A percentile compares a stretch with the other conserved stretches of the same genome.
These are phyloP conservation scores for Zeugodacus cucurbitae DNA, from an alignment of 1,140 invertebrate species.

Conservation along the genomic window DNA sequence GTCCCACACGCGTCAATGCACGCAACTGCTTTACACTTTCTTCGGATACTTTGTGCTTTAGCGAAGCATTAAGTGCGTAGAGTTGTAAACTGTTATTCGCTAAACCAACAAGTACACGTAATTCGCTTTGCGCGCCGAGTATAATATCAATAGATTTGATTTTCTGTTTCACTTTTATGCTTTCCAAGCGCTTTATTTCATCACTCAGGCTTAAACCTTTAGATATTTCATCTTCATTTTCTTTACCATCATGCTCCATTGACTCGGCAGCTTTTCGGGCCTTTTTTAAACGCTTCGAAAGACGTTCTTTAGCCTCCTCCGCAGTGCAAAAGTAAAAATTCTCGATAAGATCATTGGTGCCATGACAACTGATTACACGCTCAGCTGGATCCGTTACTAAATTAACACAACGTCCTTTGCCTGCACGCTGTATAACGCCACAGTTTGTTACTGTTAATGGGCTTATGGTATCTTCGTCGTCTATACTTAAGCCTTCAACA, in stretches of 20 bases:
- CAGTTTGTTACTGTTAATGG: slow-evolving; percentile 79
- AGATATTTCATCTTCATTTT: slow-evolving; percentile 48
- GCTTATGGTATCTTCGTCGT: slow-evolving; percentile 67
- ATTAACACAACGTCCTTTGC: slow-evolving; percentile 78
- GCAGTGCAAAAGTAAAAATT: slow-evolving; percentile 83
- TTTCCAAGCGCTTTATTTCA: slow-evolving; percentile 77
- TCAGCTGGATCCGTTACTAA: slow-evolving; percentile 75
- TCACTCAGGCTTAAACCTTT: slow-evolving; percentile 72
- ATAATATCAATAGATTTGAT: slow-evolving; percentile 77
- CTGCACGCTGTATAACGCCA: slow-evolving; percentile 81
- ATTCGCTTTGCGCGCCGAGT: slow-evolving; percentile 74
- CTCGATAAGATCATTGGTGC: slow-evolving; percentile 84
- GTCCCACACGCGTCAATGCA: slow-evolving; percentile 76
- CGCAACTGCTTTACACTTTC: slow-evolving; percentile 64
- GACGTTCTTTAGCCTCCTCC: slow-evolving; percentile 76
- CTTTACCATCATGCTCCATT: slow-evolving; percentile 48
- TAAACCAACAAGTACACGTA: slow-evolving; percentile 74
- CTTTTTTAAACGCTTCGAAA: slow-evolving; percentile 83
- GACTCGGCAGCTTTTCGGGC: slow-evolving; percentile 47
- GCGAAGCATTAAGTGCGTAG: slow-evolving; percentile 70
- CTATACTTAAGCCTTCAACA: slow-evolving; percentile 67
- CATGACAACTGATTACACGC: slow-evolving; percentile 83
- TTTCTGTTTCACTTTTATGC: slow-evolving; percentile 75
- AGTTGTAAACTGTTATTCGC: slow-evolving; percentile 79
- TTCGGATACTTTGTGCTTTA: slow-evolving; percentile 58